These are phyloP conservation scores for Peromyscus maniculatus DNA, from an alignment of 2,113 vertebrate species.

Conservation along the genomic window DNA sequence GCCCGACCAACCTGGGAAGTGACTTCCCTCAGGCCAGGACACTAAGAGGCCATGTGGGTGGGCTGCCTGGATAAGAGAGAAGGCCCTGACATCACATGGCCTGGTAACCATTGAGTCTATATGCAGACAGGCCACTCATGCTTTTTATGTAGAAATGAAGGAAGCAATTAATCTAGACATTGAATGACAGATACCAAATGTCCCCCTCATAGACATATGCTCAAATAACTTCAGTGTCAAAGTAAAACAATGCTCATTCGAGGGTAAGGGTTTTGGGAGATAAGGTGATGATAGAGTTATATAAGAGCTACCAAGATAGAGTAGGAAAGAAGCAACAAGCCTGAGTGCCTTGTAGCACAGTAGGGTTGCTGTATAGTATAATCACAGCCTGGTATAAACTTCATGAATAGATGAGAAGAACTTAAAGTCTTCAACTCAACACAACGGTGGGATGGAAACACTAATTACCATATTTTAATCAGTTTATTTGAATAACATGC, in stretches of 20 bases:
- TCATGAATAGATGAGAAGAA: background rate
- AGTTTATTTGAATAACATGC: background rate
- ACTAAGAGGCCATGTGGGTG: background rate
- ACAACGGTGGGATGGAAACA: background rate
- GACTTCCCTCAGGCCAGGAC: background rate
- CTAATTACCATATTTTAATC: background rate
- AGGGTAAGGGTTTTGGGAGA: background rate
- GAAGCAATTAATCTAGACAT: background rate
- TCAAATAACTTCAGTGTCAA: background rate
- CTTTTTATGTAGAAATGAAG: background rate
- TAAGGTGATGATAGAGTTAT: background rate
- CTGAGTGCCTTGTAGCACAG: background rate
- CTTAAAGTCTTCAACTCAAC: background rate
- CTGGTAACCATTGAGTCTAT: background rate
- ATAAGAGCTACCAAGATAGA: background rate
- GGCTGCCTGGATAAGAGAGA: background rate
- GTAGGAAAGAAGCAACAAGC: background rate
- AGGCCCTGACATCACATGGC: no score
- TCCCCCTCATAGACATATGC: background rate
- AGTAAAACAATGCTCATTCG: background rate
- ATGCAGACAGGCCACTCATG: background rate
- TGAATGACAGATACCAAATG: background rate
- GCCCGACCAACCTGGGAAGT: accelerated
- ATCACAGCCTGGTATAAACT: background rate
- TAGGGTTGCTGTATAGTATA: background rate